Conservation (phyloP, 1,140 invertebrate species). For the Euschistus heros region DNA sequence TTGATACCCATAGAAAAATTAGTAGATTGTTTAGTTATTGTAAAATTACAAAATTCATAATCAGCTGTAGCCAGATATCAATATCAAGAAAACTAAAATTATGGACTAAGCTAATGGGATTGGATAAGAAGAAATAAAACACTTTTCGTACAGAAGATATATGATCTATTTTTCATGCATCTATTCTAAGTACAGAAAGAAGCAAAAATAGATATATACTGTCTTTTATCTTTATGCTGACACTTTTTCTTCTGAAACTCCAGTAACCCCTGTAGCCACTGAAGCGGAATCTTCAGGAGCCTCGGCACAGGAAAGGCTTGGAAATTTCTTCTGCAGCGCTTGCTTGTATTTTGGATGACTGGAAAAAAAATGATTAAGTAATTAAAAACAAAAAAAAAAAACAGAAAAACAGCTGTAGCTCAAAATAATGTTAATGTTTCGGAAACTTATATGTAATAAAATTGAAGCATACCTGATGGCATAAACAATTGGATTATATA, state of each 20-base stretch:
- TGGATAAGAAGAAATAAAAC: too few relatives aligned
- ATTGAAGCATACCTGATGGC: constrained; percentile 52
- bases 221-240: background rate
- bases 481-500: constrained; percentile 74
- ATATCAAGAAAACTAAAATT: too few relatives aligned
- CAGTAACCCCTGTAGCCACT: constrained; percentile 27
- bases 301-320: constrained; percentile 34
- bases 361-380: constrained; percentile 28
- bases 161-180: too few relatives aligned
- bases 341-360: constrained; percentile 67
- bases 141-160: too few relatives aligned
- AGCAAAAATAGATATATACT: too few relatives aligned
- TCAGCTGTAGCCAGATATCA: too few relatives aligned
- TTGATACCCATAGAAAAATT: too few relatives aligned
- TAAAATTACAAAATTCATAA: too few relatives aligned
- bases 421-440: background rate
- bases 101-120: too few relatives aligned
- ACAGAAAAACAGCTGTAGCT: too few relatives aligned
- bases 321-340: constrained; percentile 59
- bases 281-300: constrained; percentile 19
- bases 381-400: background rate
- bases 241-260: constrained; percentile 27
- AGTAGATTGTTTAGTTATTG: too few relatives aligned
- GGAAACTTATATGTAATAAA: background rate
- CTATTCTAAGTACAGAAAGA: too few relatives aligned